Conservation (phyloP, 2,888 invertebrate species). For the Phrixothrix hirtus region DNA sequence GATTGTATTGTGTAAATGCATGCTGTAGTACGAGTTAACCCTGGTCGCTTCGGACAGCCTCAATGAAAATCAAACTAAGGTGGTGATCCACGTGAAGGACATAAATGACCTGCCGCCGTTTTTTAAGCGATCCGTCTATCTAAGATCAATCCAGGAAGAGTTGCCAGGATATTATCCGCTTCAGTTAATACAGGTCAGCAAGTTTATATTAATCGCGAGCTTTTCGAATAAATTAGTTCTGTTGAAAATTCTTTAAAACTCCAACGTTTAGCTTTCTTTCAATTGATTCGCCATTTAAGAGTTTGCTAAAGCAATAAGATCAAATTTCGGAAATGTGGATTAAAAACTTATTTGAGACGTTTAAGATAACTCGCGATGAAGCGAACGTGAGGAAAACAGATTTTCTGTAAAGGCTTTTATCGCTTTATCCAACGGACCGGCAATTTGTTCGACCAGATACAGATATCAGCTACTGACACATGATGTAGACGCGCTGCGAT, state of each 20-base stretch:
- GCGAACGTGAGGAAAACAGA: constrained; percentile 19
- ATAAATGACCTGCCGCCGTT: constrained; percentile 89
- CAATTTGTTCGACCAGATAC: constrained; percentile 26
- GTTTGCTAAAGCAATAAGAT: constrained; percentile 14
- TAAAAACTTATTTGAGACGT: constrained; percentile 10
- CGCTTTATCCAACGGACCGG: constrained; percentile 24
- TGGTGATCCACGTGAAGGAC: constrained; percentile 81
- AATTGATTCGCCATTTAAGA: no score
- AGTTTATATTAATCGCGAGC: constrained; percentile 7
- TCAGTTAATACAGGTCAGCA: constrained; percentile 71
- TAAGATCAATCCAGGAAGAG: constrained; percentile 76
- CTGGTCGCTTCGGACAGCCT: constrained; percentile 88
- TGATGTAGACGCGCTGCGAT: constrained; percentile 25
- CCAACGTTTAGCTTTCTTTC: constrained; percentile 13
- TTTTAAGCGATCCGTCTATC: constrained; percentile 73
- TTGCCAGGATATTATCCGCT: constrained; percentile 71
- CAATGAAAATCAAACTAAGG: constrained; percentile 84
- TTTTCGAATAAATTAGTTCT: constrained; percentile 18
- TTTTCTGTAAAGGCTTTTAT: constrained; percentile 20
- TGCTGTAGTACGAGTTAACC: constrained; percentile 79
- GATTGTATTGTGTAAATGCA: constrained; percentile 44
- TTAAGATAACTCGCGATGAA: constrained; percentile 15
- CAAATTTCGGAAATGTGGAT: constrained; percentile 11
- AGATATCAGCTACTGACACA: constrained; percentile 26
- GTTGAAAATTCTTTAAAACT: constrained; percentile 9